phyloP scores from a whole-genome alignment of 2,113 vertebrate species.

The Hoplias malabaricus region DNA sequence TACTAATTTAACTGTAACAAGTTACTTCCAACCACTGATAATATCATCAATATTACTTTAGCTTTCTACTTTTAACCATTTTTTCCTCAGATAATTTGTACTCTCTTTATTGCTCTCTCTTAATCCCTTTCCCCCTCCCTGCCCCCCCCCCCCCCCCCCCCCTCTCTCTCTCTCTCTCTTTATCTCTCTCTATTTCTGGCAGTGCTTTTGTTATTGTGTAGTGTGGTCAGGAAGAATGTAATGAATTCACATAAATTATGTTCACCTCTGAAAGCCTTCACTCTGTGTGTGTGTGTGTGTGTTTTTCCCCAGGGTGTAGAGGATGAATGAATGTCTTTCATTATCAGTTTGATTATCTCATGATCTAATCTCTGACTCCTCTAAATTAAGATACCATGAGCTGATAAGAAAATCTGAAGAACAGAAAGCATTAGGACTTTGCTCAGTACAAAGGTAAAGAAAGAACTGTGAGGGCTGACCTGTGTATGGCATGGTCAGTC shows the following conservation, averaged over 20 bases:
- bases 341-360: background rate
- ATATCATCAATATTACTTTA: background rate
- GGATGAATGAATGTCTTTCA: background rate
- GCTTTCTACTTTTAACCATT: background rate
- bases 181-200: background rate
- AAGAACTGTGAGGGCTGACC: background rate
- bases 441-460: background rate
- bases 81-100: background rate
- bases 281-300: background rate
- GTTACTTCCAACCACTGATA: no score
- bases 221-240: conserved; percentile 51
- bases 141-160: background rate
- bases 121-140: background rate
- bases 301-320: background rate
- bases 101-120: background rate
- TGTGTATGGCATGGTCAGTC: background rate
- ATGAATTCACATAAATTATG: conserved; percentile 49
- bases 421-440: background rate
- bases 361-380: background rate
- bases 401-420: background rate
- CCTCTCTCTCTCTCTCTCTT: background rate
- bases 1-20: no score
- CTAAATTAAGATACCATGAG: background rate
- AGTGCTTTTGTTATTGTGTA: conserved; percentile 56
- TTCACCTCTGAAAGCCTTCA: conserved; percentile 1